Evolutionary conservation across 2,888 invertebrate species (phyloP), one percentile per base, ranked within the genome.

Genomic region (Noctua pronuba): DNA sequence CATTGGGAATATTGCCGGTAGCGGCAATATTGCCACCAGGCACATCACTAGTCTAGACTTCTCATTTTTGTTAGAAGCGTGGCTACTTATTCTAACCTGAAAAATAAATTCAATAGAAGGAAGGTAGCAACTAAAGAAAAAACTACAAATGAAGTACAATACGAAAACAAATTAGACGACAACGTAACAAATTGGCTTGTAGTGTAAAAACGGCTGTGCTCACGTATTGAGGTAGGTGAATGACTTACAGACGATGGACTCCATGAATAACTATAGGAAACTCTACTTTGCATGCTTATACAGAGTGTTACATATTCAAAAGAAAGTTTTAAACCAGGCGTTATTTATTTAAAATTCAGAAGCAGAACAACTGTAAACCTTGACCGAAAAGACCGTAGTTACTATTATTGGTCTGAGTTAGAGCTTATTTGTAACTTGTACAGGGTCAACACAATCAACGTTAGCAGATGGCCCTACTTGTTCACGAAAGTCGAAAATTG

Each of bases 201-300:
- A 72, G 44, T 69, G 44, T 70, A 62, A 84, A 74, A 72, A 77
- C 66, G 60, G 67, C 69, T 65, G 38, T 58, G 52, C 73, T 72
- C 49, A 65, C 80, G 66, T 72, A 80, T 76, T 69, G 64, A 75
- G 74, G 64, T 83, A 69, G 86, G 84, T 85, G 84, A 86, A 80
- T 83, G 86, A 85, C 85, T 86, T 77, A 69, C 65, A 72, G 71
- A 64, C 58, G 72, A 78, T 38, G 49, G 55, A 79, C 44, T 79
- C 72, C 69, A 75, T 86, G 79, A 83, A 84, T 82, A 82, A 69
- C 83, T 82, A 62, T 65, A 70, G 70, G 70, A 67, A 73, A 73
- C 35, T 80, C 64, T 75, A 65, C 65, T 77, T 72, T 49, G 41
- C 38, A 66, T 49, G 55, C 31, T 28, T 18, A 71, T 68, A 80